A percentile compares a stretch with the other conserved stretches of the same genome.
Conservation (phyloP, 2,797 vertebrate species). For the Sebastes paucispinis region DNA sequence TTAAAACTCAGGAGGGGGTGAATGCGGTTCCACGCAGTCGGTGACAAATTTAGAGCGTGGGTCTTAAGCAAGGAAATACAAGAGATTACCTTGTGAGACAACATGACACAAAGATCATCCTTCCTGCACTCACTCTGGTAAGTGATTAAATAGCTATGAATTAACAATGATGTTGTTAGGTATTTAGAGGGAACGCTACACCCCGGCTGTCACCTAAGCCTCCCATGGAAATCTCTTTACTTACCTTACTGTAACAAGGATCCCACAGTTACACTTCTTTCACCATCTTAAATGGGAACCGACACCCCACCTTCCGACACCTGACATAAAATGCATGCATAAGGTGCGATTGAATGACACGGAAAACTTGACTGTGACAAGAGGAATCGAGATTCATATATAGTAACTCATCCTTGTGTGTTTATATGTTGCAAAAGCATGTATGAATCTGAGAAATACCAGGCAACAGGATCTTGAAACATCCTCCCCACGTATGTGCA, state of each 20-base stretch:
- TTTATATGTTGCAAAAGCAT: not conserved
- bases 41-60: constrained; percentile 46
- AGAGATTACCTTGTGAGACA: constrained; percentile 60
- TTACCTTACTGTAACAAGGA: constrained; percentile 76
- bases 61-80: constrained; percentile 53
- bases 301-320: constrained; percentile 51
- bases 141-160: constrained; percentile 79
- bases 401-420: constrained; percentile 13
- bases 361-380: constrained; percentile 67
- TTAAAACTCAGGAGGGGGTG: constrained; percentile 47
- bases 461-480: constrained; percentile 42
- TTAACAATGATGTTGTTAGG: constrained; percentile 77
- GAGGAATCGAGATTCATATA: constrained; percentile 55
- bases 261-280: constrained; percentile 63
- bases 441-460: constrained; percentile 49
- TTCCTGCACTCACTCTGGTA: constrained; percentile 62
- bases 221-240: constrained; percentile 75
- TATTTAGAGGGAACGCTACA: constrained; percentile 77
- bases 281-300: constrained; percentile 54
- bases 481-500: constrained; percentile 56
- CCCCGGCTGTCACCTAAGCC: constrained; percentile 68
- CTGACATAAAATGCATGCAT: constrained; percentile 52
- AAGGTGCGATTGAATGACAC: constrained; percentile 67
- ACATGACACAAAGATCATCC: constrained; percentile 69
- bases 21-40: constrained; percentile 27